These are phyloP conservation scores for Helicoverpa assulta DNA, from an alignment of 2,888 invertebrate genomes.

Conservation along the genomic window DNA sequence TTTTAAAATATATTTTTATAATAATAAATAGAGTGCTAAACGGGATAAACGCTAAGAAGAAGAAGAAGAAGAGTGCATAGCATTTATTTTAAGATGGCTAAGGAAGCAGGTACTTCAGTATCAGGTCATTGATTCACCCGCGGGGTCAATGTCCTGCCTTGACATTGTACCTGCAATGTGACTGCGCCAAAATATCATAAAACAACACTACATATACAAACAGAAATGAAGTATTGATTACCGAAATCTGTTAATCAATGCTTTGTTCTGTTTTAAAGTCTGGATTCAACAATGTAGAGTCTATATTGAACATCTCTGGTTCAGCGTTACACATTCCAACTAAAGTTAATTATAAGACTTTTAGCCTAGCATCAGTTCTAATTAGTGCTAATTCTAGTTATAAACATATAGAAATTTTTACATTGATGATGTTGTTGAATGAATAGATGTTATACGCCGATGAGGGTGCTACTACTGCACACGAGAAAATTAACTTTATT, in stretches of 20 bases:
- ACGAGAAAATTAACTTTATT: neutral
- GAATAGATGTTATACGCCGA: too few relatives aligned
- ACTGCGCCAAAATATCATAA: neutral
- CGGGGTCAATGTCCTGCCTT: conserved; percentile 18
- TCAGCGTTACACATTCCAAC: neutral
- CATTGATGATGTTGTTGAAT: too few relatives aligned
- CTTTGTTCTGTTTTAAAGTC: conserved; percentile 15
- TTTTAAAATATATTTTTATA: too few relatives aligned
- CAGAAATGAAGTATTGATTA: neutral
- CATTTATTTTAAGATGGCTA: conserved; percentile 11
- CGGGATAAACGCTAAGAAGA: too few relatives aligned
- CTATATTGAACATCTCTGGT: neutral
- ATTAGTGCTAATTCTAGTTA: neutral
- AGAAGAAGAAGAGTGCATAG: neutral
- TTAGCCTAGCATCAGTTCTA: neutral
- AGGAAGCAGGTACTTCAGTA: neutral
- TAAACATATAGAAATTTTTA: too few relatives aligned
- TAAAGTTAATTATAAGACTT: neutral
- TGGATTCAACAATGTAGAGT: neutral
- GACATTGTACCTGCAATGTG: conserved; percentile 9
- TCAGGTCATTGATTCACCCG: conserved; percentile 24
- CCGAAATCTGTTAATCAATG: conserved; percentile 2
- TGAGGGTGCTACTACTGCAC: too few relatives aligned
- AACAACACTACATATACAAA: neutral
- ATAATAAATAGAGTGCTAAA: too few relatives aligned